Evolutionary conservation across 2,113 vertebrate species (phyloP).

Genomic region (Malaclemys terrapin): DNA sequence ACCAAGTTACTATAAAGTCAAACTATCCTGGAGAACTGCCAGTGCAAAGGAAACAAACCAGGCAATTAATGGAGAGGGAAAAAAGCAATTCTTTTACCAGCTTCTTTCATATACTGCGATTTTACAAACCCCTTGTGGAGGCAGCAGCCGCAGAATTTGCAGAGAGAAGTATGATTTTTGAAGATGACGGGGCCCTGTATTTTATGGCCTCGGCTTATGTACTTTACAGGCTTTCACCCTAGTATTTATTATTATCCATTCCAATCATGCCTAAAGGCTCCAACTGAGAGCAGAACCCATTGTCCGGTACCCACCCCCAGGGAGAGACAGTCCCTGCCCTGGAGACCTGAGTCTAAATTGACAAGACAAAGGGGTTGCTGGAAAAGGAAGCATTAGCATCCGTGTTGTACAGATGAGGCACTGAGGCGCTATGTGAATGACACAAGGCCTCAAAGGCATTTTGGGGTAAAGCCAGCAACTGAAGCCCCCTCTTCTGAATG

Average conservation of each 20-base stretch:
- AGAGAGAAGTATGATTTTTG: not conserved
- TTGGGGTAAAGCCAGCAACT: not conserved
- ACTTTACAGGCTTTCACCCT: slow-evolving; percentile 9
- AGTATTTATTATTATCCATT: slow-evolving; percentile 60
- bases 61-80: not conserved
- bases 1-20: not conserved
- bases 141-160: not conserved
- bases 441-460: not conserved
- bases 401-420: not conserved
- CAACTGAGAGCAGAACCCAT: not conserved
- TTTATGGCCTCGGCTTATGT: not conserved
- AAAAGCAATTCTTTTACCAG: not conserved
- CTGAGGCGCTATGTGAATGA: not conserved
- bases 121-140: slow-evolving; percentile 24
- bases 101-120: not conserved
- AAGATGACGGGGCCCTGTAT: not conserved
- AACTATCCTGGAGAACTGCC: not conserved
- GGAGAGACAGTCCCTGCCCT: slow-evolving; percentile 36
- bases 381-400: not conserved
- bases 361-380: not conserved
- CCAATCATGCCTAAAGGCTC: not conserved
- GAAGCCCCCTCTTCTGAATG: not conserved
- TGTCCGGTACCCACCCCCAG: slow-evolving; percentile 25
- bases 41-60: not conserved
- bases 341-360: not conserved